Percentiles rank a stretch among this genome's conserved stretches.
Evolutionary conservation across 2,797 vertebrate genomes (phyloP).

Genomic region (Syndactyla subalaris): DNA sequence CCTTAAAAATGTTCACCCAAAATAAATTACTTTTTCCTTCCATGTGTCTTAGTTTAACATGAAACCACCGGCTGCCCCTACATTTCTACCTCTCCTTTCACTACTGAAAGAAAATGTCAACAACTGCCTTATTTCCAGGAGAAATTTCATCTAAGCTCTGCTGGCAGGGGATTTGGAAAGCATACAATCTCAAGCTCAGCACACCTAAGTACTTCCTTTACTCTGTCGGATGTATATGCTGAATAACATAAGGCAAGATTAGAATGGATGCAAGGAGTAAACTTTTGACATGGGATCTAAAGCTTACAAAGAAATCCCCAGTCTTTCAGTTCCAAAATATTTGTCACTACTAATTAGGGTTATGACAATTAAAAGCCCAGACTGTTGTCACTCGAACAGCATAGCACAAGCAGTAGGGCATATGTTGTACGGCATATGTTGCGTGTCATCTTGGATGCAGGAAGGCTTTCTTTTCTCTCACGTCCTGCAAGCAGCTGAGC

Average conservation of each 20-base stretch:
- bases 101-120: not conserved
- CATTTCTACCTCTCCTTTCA: not conserved
- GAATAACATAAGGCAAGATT: not conserved
- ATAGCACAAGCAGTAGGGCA: not conserved
- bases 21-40: not conserved
- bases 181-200: not conserved
- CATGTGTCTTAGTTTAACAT: not conserved
- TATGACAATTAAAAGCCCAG: conserved; percentile 8
- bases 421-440: conserved; percentile 3
- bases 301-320: not conserved
- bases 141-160: not conserved
- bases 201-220: not conserved
- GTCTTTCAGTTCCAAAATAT: not conserved
- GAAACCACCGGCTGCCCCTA: not conserved
- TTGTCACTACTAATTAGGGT: conserved; percentile 18
- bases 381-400: not conserved
- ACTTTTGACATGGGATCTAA: not conserved
- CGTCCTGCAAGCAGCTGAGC: not conserved
- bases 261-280: not conserved
- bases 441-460: not conserved
- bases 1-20: not conserved
- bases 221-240: not conserved
- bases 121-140: not conserved
- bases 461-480: not conserved
- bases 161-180: conserved; percentile 2